Evolutionary conservation across 1,140 invertebrate genomes (phyloP).

Genomic region (Oryzaephilus surinamensis): DNA sequence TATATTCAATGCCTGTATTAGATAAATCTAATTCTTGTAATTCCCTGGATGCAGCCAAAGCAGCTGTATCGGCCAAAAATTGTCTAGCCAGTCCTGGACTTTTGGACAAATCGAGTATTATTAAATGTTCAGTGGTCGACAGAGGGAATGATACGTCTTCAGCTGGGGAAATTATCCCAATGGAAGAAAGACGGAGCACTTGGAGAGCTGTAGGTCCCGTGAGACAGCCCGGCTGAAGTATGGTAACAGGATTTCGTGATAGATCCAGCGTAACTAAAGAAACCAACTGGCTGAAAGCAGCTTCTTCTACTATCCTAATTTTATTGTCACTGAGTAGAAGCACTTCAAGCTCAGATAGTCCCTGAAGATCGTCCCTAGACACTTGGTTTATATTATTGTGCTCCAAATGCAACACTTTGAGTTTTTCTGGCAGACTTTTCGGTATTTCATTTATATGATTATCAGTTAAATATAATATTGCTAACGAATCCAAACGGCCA

Average conservation of each 20-base stretch:
- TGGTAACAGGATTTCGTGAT: slow-evolving; percentile 63
- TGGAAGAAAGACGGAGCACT: slow-evolving; percentile 54
- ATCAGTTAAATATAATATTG: slow-evolving; percentile 66
- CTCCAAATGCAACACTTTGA: slow-evolving; percentile 51
- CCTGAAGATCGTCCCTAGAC: slow-evolving; percentile 53
- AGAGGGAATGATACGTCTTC: slow-evolving; percentile 58
- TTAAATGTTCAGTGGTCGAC: slow-evolving; percentile 54
- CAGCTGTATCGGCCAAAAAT: slow-evolving; percentile 56
- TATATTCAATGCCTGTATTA: slow-evolving; percentile 46
- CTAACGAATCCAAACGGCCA: slow-evolving; percentile 66
- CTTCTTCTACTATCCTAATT: slow-evolving; percentile 53
- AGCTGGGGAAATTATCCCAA: slow-evolving; percentile 47
- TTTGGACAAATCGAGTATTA: slow-evolving; percentile 59
- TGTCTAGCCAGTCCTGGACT: slow-evolving; percentile 59
- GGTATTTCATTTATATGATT: slow-evolving; percentile 61
- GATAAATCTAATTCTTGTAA: slow-evolving; percentile 59
- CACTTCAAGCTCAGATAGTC: slow-evolving; percentile 56
- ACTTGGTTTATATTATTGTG: slow-evolving; percentile 52
- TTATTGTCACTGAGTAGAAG: slow-evolving; percentile 58
- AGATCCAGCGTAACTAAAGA: slow-evolving; percentile 60
- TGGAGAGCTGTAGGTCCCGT: slow-evolving; percentile 52
- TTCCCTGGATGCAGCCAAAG: slow-evolving; percentile 55
- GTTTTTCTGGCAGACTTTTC: slow-evolving; percentile 48
- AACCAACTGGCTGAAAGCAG: slow-evolving; percentile 52
- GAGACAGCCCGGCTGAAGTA: slow-evolving; percentile 53